Percentiles rank a stretch among this genome's conserved stretches.
These are phyloP conservation scores for Pseudomyrmex gracilis DNA, from an alignment of 1,140 invertebrate species.

Conservation along the genomic window DNA sequence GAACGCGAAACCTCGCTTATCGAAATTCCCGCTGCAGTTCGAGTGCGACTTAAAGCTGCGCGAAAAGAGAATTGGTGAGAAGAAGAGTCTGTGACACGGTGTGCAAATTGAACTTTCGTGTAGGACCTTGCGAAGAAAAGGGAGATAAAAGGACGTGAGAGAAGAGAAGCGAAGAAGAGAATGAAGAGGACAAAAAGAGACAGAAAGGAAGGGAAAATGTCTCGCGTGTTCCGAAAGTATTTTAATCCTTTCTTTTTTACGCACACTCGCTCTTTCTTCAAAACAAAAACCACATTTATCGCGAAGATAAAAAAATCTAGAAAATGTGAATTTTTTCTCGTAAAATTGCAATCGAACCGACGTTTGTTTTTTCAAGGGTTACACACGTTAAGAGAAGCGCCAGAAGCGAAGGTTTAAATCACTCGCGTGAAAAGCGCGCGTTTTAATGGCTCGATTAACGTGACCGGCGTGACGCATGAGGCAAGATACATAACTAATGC, in stretches of 20 bases:
- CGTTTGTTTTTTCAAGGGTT: slow-evolving; percentile 20
- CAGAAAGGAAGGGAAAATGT: background rate
- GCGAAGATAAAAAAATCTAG: background rate
- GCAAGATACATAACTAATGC: slow-evolving; percentile 54
- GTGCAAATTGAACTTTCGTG: slow-evolving; percentile 83
- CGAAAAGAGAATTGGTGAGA: slow-evolving; percentile 24
- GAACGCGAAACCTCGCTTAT: slow-evolving; percentile 60
- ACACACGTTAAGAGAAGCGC: slow-evolving; percentile 19
- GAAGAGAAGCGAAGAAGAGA: slow-evolving; percentile 55
- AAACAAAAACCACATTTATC: slow-evolving; percentile 20
- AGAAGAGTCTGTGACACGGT: slow-evolving; percentile 78
- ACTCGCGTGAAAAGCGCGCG: slow-evolving; percentile 56
- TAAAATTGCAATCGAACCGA: slow-evolving; percentile 28
- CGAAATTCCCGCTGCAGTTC: slow-evolving; percentile 67
- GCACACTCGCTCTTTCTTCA: background rate
- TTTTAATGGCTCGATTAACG: slow-evolving; percentile 73
- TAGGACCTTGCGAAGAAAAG: slow-evolving; percentile 65
- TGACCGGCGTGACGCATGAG: slow-evolving; percentile 55
- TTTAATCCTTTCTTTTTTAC: slow-evolving; percentile 24
- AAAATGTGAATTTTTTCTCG: background rate
- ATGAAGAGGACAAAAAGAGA: slow-evolving; percentile 9
- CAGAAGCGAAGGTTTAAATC: slow-evolving; percentile 47
- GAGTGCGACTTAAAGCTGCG: slow-evolving; percentile 39
- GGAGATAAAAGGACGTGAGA: slow-evolving; percentile 60
- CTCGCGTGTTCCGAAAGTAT: slow-evolving; percentile 43